Conservation (phyloP, 2,113 vertebrate species). For the Planiliza haematocheilus region DNA sequence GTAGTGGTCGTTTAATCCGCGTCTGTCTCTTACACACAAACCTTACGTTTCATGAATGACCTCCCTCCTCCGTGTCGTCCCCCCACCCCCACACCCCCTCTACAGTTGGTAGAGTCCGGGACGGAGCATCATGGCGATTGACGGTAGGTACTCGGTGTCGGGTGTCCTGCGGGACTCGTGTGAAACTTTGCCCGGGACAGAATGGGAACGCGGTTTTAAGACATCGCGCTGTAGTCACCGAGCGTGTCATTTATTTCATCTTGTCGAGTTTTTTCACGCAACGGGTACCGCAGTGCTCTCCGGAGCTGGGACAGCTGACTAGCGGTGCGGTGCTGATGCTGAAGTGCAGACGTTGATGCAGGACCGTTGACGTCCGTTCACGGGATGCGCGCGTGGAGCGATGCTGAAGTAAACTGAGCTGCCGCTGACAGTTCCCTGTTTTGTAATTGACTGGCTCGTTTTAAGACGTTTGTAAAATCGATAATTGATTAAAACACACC, state of each 20-base stretch:
- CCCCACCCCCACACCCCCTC: slow-evolving; percentile 31
- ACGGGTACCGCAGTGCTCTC: slow-evolving; percentile 54
- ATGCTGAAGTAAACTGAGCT: slow-evolving; percentile 33
- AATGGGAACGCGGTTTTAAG: background rate
- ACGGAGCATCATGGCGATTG: slow-evolving; percentile 92
- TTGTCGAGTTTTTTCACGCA: background rate
- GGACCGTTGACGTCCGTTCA: slow-evolving; percentile 55
- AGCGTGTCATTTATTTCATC: background rate
- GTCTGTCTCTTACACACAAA: slow-evolving; percentile 4
- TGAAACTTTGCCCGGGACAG: slow-evolving; percentile 68
- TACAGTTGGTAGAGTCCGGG: slow-evolving; percentile 84
- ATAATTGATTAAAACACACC: background rate
- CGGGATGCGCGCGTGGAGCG: slow-evolving; percentile 56
- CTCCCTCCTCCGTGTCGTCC: slow-evolving; percentile 45
- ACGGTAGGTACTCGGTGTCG: slow-evolving; percentile 87
- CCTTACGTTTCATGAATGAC: slow-evolving; percentile 48
- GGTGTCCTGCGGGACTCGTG: slow-evolving; percentile 71
- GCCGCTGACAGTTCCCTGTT: background rate
- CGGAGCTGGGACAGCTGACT: slow-evolving; percentile 44
- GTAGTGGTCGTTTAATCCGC: too few species aligned
- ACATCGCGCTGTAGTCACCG: accelerated
- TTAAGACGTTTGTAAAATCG: background rate
- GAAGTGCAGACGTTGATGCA: slow-evolving; percentile 57
- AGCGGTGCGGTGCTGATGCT: slow-evolving; percentile 41
- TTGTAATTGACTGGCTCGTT: background rate